Conservation (phyloP, 1,140 invertebrate genomes). For the Drosophila ercepeae region DNA sequence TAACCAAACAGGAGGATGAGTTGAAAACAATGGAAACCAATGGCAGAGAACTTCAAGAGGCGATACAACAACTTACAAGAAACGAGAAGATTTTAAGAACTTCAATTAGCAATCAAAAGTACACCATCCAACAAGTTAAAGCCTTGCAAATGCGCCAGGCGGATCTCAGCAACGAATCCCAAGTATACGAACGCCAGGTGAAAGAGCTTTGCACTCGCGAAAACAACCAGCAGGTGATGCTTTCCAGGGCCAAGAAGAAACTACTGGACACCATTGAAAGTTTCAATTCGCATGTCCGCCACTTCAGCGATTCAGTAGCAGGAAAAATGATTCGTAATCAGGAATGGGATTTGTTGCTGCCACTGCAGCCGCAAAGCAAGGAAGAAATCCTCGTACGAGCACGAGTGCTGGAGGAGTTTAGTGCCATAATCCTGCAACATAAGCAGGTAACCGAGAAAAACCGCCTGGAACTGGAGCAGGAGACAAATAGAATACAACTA, state of each 20-base stretch:
- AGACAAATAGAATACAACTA: neutral
- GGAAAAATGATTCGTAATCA: neutral
- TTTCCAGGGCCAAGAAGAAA: constrained; percentile 64
- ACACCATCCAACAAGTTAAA: constrained; percentile 25
- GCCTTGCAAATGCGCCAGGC: constrained; percentile 14
- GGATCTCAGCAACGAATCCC: constrained; percentile 32
- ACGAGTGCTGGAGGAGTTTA: constrained; percentile 18
- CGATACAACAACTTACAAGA: constrained; percentile 4
- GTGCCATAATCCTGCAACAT: constrained; percentile 19
- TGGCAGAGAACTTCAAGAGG: neutral
- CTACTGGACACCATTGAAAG: constrained; percentile 55
- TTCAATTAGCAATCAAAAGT: constrained; percentile 31
- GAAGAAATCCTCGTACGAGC: constrained; percentile 22
- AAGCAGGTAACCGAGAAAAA: constrained; percentile 13
- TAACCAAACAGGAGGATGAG: neutral
- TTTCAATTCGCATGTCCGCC: constrained; percentile 55
- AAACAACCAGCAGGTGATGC: constrained; percentile 64
- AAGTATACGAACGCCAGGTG: constrained; percentile 50
- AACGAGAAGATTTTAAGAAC: constrained; percentile 29
- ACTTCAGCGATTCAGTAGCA: constrained; percentile 31
- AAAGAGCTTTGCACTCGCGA: constrained; percentile 36
- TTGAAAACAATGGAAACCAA: neutral
- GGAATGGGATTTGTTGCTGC: constrained; percentile 40
- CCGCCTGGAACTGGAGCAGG: constrained; percentile 28
- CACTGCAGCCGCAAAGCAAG: constrained; percentile 32